Percentiles rank a stretch among this genome's conserved stretches.
These are phyloP conservation scores for Ameiurus melas DNA, from an alignment of 2,113 vertebrate genomes.

Conservation along the genomic window DNA sequence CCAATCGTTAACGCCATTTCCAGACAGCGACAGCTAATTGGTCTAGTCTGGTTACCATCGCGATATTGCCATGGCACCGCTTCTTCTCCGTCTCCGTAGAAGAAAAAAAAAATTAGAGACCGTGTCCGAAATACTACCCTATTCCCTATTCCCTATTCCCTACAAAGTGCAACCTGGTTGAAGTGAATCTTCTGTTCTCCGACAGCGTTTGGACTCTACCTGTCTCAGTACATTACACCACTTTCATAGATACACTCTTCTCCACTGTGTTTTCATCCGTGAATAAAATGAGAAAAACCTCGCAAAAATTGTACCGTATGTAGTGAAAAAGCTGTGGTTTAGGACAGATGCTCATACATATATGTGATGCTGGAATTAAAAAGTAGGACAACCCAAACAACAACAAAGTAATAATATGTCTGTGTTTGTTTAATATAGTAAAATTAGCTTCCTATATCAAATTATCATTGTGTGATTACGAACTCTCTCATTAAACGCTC, in stretches of 20 bases:
- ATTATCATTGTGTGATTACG: not conserved
- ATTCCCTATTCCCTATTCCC: not conserved
- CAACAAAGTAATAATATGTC: too few species aligned
- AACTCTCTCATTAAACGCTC: too few species aligned
- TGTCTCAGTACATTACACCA: not conserved
- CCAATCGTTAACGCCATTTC: not conserved
- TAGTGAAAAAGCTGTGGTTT: not conserved
- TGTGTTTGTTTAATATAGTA: too few species aligned
- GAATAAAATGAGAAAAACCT: not conserved
- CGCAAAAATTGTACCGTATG: not conserved
- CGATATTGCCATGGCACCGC: not conserved
- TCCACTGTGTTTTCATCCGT: not conserved
- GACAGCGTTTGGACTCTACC: not conserved
- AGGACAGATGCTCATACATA: not conserved
- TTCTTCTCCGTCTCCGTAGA: not conserved
- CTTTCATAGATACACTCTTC: not conserved
- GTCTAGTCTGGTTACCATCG: conserved; percentile 5
- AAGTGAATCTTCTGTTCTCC: not conserved
- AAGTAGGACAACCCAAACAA: too few species aligned
- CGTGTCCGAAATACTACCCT: not conserved
- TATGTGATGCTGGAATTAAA: too few species aligned
- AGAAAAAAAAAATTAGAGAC: not conserved
- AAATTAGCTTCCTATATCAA: too few species aligned
- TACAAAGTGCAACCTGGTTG: not conserved
- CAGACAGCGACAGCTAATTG: not conserved